Conservation (phyloP, 2,888 invertebrate species). For the Glyphotaelius pellucidus region DNA sequence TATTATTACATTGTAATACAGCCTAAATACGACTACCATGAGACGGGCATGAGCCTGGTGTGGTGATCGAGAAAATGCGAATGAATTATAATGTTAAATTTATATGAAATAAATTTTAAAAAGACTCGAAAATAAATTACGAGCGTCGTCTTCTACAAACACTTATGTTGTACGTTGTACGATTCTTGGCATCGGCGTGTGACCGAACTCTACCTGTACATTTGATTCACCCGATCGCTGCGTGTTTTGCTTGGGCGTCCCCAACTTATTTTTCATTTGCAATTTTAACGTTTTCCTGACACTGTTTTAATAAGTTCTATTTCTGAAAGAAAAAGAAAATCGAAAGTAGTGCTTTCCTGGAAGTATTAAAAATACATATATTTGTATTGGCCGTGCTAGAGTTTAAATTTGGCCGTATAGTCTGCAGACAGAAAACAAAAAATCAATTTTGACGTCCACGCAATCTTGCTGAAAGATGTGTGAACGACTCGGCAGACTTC, state of each 20-base stretch:
- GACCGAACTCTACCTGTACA: background rate
- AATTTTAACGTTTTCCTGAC: background rate
- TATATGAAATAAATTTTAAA: too few species aligned
- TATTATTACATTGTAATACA: too few species aligned
- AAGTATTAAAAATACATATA: background rate
- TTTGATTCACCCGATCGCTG: background rate
- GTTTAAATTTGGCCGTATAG: background rate
- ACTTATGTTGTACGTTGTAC: background rate
- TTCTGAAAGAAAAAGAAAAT: background rate
- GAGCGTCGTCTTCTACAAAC: background rate
- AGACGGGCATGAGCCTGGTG: too few species aligned
- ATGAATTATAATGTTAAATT: too few species aligned
- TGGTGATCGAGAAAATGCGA: too few species aligned
- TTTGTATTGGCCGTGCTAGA: background rate
- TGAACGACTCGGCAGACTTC: background rate
- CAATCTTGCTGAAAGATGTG: background rate
- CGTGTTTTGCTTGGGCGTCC: background rate
- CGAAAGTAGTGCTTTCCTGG: background rate
- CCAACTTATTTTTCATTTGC: background rate
- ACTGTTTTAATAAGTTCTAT: background rate
- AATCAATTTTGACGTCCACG: background rate
- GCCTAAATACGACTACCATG: too few species aligned
- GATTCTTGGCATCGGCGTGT: background rate
- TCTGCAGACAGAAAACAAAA: background rate
- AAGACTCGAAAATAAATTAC: background rate